phyloP scores from a whole-genome alignment of 2,113 vertebrate genomes.

The Bothrops jararaca region DNA sequence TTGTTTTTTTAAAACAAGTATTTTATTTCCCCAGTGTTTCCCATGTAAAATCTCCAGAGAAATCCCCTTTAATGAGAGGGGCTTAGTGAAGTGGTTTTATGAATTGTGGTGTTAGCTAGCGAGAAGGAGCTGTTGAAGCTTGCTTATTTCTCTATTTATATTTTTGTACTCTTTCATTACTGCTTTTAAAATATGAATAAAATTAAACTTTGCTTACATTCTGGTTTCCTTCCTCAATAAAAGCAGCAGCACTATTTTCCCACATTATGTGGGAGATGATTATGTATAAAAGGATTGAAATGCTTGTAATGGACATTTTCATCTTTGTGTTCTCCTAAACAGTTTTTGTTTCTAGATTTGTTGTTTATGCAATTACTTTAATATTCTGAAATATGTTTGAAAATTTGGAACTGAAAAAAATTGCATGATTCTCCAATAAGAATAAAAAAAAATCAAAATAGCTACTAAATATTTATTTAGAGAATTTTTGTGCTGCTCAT shows the following conservation, averaged over 20 bases:
- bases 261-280: not conserved
- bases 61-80: conserved; percentile 13
- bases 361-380: not conserved
- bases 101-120: not conserved
- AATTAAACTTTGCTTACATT: not conserved
- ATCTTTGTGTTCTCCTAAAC: not conserved
- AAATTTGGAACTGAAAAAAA: not conserved
- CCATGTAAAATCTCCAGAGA: not conserved
- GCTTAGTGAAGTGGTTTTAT: conserved; percentile 11
- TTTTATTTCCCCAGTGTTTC: not conserved
- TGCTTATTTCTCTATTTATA: conserved; percentile 8
- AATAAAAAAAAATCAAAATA: not conserved
- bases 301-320: not conserved
- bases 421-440: not conserved
- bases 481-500: not conserved
- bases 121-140: not conserved
- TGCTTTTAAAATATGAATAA: conserved; percentile 19
- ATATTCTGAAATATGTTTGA: not conserved
- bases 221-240: conserved; percentile 4
- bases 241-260: not conserved
- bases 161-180: not conserved
- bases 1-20: not conserved
- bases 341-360: not conserved
- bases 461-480: not conserved
- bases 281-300: not conserved